Evolutionary conservation across 1,140 invertebrate genomes (phyloP).

Genomic region (Schlechtendalia chinensis): DNA sequence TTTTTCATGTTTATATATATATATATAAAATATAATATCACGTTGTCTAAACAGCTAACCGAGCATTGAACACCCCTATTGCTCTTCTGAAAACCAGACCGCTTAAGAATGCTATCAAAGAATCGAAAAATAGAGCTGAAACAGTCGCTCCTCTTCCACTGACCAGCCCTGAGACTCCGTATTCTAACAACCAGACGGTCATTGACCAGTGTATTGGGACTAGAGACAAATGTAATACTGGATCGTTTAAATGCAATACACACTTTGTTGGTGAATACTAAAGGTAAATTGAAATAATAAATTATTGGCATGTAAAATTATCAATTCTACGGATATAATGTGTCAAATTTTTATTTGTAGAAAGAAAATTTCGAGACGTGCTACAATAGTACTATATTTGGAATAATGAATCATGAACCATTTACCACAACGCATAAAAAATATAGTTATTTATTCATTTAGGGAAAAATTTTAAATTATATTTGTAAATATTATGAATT

Average conservation of each 20-base stretch:
- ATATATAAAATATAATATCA: conserved; percentile 25
- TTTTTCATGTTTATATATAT: conserved; percentile 25
- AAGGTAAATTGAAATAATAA: conserved; percentile 63
- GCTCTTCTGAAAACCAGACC: conserved; percentile 77
- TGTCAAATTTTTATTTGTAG: not conserved
- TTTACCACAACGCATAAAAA: not conserved
- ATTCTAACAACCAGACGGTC: conserved; percentile 76
- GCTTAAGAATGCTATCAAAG: conserved; percentile 72
- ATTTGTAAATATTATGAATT: too few relatives aligned
- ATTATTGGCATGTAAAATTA: not conserved
- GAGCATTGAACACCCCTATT: conserved; percentile 71
- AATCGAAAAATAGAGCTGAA: conserved; percentile 77
- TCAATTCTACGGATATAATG: too few relatives aligned
- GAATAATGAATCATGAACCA: conserved; percentile 9
- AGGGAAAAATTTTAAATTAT: too few relatives aligned
- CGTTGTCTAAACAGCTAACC: conserved; percentile 65
- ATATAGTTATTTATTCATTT: not conserved
- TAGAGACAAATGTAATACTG: conserved; percentile 69
- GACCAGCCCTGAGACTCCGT: conserved; percentile 80
- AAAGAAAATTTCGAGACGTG: conserved; percentile 35
- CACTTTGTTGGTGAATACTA: conserved; percentile 74
- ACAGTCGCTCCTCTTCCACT: conserved; percentile 70
- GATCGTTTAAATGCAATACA: conserved; percentile 78
- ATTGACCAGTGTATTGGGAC: conserved; percentile 81
- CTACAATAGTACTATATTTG: conserved; percentile 9